Percentiles rank a stretch among this genome's conserved stretches.
phyloP scores from a whole-genome alignment of 2,888 invertebrate genomes.

The Aporophyla lueneburgensis region DNA sequence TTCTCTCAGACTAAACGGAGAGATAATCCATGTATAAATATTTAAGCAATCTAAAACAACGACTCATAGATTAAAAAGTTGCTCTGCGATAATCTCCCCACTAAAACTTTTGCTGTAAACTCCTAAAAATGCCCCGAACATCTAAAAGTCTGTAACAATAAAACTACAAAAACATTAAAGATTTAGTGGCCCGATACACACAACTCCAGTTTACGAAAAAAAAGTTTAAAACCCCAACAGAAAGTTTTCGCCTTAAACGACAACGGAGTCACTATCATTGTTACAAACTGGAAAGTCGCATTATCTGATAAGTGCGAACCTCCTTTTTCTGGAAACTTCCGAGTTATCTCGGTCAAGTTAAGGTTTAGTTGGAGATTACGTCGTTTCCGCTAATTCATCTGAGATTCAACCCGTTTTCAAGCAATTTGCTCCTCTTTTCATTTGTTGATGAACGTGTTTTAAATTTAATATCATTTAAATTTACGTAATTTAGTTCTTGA shows the following conservation, averaged over 20 bases:
- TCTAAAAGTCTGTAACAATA: constrained; percentile 56
- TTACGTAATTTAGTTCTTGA: constrained; percentile 16
- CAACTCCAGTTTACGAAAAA: constrained; percentile 65
- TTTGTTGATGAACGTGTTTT: constrained; percentile 49
- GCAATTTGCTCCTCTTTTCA: constrained; percentile 59
- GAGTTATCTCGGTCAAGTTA: constrained; percentile 69
- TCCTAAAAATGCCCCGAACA: constrained; percentile 50
- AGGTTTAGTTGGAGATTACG: constrained; percentile 66
- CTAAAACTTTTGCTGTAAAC: constrained; percentile 51
- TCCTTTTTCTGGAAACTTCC: constrained; percentile 67
- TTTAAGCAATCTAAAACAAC: constrained; percentile 45
- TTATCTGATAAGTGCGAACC: constrained; percentile 71
- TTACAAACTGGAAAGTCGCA: constrained; percentile 69
- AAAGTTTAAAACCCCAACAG: constrained; percentile 68
- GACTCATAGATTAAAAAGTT: constrained; percentile 52
- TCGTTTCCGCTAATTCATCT: constrained; percentile 68
- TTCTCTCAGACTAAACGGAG: constrained; percentile 6
- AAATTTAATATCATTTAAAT: constrained; percentile 28
- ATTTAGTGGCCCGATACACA: constrained; percentile 65
- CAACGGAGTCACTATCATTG: constrained; percentile 67
- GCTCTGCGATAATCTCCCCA: constrained; percentile 45
- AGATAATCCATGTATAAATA: constrained; percentile 39
- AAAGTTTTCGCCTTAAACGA: constrained; percentile 69
- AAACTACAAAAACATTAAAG: constrained; percentile 66
- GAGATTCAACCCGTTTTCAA: constrained; percentile 58